Percentiles rank a stretch among this genome's conserved stretches.
These are phyloP conservation scores for Aphis craccivora DNA, from an alignment of 1,140 invertebrate genomes.

Conservation along the genomic window DNA sequence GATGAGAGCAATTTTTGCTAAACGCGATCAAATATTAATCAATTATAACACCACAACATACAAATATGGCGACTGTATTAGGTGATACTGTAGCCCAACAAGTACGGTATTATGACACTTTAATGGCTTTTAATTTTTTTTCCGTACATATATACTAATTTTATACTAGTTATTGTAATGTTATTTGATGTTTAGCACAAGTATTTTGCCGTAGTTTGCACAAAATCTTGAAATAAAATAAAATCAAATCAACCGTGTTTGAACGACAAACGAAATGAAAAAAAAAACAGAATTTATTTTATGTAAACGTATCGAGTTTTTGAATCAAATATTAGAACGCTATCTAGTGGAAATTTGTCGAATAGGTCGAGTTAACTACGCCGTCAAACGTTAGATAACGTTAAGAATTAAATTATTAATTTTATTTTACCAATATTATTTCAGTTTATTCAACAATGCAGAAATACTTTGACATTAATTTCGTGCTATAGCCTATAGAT, in stretches of 20 bases:
- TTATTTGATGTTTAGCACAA: not conserved
- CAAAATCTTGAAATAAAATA: not conserved
- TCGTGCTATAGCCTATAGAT: not conserved
- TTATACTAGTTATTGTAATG: not conserved
- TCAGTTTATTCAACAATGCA: not conserved
- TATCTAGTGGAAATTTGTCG: not conserved
- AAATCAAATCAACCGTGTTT: not conserved
- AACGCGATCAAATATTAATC: no score
- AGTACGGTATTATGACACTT: not conserved
- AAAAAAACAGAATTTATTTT: not conserved
- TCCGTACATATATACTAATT: no score
- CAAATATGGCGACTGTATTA: no score
- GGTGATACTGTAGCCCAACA: no score
- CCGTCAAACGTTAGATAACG: not conserved
- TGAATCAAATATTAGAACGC: not conserved
- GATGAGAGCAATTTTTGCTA: not conserved
- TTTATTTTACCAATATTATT: not conserved
- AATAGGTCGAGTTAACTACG: not conserved
- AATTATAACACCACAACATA: not conserved
- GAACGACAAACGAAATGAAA: no score
- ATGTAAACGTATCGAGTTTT: not conserved
- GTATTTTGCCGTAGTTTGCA: no score
- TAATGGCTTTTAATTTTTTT: not conserved
- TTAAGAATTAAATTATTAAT: not conserved
- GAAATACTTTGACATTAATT: not conserved